A percentile compares a stretch with the other conserved stretches of the same genome.
Conservation (phyloP, 2,113 vertebrate genomes). For the Neodon shergylaensis region DNA sequence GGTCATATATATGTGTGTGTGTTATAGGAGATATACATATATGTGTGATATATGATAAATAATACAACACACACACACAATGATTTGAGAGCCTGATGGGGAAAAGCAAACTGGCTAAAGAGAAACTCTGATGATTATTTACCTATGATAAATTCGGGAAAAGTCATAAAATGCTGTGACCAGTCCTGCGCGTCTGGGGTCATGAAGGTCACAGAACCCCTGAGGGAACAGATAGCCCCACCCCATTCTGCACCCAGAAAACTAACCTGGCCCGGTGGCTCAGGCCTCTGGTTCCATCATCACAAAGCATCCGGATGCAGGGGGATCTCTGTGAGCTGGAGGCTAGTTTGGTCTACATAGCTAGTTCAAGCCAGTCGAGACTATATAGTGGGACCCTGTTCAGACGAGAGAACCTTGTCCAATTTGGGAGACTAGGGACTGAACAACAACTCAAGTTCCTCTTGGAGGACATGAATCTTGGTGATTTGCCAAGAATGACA, state of each 20-base stretch:
- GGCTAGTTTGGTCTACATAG: neutral
- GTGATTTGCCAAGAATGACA: slow-evolving; percentile 35
- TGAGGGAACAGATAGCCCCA: neutral
- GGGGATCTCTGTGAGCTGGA: neutral
- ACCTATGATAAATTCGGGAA: slow-evolving; percentile 31
- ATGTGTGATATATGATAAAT: neutral
- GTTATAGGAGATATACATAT: neutral
- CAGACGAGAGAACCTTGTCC: neutral
- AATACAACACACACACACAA: neutral
- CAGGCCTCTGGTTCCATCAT: no score
- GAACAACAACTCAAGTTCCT: neutral
- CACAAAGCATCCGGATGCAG: neutral
- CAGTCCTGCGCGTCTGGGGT: neutral
- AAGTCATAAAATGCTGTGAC: neutral
- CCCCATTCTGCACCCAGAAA: neutral
- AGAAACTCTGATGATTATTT: neutral
- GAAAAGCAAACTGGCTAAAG: neutral
- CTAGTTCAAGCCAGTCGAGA: neutral
- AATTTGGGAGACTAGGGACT: neutral
- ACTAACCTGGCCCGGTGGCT: neutral
- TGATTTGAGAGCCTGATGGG: neutral
- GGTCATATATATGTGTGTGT: neutral
- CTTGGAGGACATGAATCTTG: neutral
- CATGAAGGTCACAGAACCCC: neutral
- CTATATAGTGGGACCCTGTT: neutral